phyloP scores from a whole-genome alignment of 2,113 vertebrate genomes.

The Morphnarchus princeps region DNA sequence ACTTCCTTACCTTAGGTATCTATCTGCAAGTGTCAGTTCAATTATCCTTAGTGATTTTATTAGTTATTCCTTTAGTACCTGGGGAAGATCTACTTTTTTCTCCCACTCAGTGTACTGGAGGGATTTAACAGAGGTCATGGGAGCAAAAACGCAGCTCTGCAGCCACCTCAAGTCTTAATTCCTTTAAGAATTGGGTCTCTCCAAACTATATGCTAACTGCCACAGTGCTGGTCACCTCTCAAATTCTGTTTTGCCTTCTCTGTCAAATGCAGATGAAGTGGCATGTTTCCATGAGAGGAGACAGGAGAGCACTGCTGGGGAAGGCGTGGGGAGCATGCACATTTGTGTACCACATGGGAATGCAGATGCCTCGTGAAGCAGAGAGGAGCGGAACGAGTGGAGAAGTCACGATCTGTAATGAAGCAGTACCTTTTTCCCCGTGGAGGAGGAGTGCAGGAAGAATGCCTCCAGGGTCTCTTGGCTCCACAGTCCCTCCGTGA shows the following conservation, averaged over 20 bases:
- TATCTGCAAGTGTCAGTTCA: not conserved
- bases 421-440: not conserved
- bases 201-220: not conserved
- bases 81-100: not conserved
- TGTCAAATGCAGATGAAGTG: not conserved
- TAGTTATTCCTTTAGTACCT: not conserved
- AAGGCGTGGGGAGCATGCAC: not conserved
- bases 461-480: not conserved
- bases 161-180: not conserved
- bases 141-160: not conserved
- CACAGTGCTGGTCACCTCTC: not conserved
- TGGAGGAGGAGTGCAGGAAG: not conserved
- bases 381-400: not conserved
- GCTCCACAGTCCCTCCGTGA: not conserved
- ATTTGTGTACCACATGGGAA: constrained; percentile 54
- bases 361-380: not conserved
- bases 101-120: not conserved
- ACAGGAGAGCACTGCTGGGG: not conserved
- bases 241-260: not conserved
- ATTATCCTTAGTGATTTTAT: not conserved
- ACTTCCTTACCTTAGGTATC: not conserved
- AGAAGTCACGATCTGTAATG: not conserved
- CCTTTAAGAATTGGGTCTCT: not conserved
- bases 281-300: not conserved
- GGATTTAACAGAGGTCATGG: not conserved